Evolutionary conservation across 2,888 invertebrate genomes (phyloP).

Genomic region (Bruchidius siliquastri): DNA sequence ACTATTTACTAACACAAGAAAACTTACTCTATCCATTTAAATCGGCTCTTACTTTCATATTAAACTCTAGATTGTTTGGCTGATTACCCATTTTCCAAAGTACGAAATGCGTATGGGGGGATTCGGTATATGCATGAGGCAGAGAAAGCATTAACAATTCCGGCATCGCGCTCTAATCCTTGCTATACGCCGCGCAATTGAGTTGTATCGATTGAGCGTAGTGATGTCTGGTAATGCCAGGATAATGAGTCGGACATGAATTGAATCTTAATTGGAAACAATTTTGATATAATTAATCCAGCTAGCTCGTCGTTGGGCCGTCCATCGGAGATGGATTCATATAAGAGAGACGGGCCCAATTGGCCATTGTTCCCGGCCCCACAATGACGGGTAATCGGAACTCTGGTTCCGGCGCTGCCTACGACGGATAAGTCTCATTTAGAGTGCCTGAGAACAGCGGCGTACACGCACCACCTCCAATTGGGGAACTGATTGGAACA

Average conservation of each 20-base stretch:
- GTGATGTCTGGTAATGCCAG: not conserved
- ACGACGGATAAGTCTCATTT: constrained; percentile 37
- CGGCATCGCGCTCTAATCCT: not conserved
- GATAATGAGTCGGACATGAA: constrained; percentile 39
- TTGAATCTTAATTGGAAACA: constrained; percentile 55
- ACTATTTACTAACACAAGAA: no score
- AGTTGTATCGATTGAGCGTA: not conserved
- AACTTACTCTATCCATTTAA: no score
- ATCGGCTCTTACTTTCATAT: no score
- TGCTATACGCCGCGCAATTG: not conserved
- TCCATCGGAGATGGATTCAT: constrained; percentile 36
- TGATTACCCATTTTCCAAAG: no score
- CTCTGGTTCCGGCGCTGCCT: constrained; percentile 44
- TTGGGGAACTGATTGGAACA: no score
- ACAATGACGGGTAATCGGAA: constrained; percentile 49
- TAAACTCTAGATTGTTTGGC: no score
- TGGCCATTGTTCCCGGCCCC: constrained; percentile 46
- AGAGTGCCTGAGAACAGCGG: constrained; percentile 31
- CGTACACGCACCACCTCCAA: not conserved
- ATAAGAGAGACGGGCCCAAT: constrained; percentile 26
- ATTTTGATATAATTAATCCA: constrained; percentile 51
- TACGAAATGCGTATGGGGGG: no score
- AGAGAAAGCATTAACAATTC: not conserved
- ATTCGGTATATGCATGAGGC: not conserved
- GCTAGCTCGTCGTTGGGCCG: constrained; percentile 42